Conservation (phyloP, 2,113 vertebrate genomes). For the Procapra przewalskii region DNA sequence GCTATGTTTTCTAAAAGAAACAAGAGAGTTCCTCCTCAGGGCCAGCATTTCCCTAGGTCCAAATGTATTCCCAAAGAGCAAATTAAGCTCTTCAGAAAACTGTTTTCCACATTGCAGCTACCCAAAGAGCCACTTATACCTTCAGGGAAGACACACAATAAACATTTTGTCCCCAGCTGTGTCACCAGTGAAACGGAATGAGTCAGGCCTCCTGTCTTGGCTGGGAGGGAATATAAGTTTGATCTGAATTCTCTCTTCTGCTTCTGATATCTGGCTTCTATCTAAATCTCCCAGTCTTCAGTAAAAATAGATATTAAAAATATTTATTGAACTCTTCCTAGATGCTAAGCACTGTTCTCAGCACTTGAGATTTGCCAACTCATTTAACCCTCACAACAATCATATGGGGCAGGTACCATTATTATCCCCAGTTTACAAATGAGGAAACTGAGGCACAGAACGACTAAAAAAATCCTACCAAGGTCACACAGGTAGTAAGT, state of each 20-base stretch:
- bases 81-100: slow-evolving; percentile 22
- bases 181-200: not conserved
- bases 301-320: not conserved
- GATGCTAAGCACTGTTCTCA: not conserved
- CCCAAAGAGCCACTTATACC: not conserved
- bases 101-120: not conserved
- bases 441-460: slow-evolving; percentile 4
- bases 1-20: not conserved
- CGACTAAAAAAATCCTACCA: not conserved
- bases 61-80: slow-evolving; percentile 22
- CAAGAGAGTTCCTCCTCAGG: not conserved
- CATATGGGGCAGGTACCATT: not conserved
- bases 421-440: not conserved
- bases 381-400: not conserved
- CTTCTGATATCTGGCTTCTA: not conserved
- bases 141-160: not conserved
- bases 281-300: not conserved
- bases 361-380: not conserved
- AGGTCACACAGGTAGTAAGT: not conserved
- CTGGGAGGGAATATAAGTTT: not conserved
- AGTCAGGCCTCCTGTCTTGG: not conserved
- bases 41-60: not conserved
- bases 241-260: not conserved
- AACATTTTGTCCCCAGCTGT: not conserved
- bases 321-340: not conserved